phyloP scores from a whole-genome alignment of 1,140 invertebrate genomes.

The Brachionus rubens region DNA sequence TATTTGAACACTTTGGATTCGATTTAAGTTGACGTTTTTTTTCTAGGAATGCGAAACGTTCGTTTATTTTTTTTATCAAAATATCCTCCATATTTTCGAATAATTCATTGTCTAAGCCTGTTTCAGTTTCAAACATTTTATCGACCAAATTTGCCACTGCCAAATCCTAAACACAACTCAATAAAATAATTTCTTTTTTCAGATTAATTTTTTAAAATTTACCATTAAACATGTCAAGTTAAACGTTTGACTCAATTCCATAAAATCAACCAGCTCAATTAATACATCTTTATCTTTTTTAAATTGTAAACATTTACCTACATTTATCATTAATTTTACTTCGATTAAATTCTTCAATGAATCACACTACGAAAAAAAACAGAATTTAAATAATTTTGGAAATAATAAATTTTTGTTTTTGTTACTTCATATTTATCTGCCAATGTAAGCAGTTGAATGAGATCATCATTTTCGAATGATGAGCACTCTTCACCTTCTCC shows the following conservation, averaged over 20 bases:
- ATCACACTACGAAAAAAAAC: neutral
- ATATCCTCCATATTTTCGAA: too few relatives aligned
- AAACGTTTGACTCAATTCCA: neutral
- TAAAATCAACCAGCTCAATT: neutral
- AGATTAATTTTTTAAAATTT: too few relatives aligned
- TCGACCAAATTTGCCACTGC: neutral
- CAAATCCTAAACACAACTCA: neutral
- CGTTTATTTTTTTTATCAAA: too few relatives aligned
- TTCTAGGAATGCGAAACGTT: too few relatives aligned
- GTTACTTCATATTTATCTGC: constrained; percentile 45
- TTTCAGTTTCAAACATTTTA: neutral
- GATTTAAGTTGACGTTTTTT: neutral
- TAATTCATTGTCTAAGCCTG: neutral
- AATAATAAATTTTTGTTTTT: neutral
- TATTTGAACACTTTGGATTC: neutral
- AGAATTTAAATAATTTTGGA: neutral
- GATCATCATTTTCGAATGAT: neutral
- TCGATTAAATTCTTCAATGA: constrained; percentile 14
- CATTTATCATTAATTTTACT: neutral
- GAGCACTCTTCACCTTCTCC: neutral
- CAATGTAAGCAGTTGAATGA: constrained; percentile 8
- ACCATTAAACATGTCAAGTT: neutral
- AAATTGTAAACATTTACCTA: neutral
- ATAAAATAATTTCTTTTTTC: too few relatives aligned
- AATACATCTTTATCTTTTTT: neutral